phyloP scores from a whole-genome alignment of 2,888 invertebrate genomes.

The Parasteatoda lunata region DNA sequence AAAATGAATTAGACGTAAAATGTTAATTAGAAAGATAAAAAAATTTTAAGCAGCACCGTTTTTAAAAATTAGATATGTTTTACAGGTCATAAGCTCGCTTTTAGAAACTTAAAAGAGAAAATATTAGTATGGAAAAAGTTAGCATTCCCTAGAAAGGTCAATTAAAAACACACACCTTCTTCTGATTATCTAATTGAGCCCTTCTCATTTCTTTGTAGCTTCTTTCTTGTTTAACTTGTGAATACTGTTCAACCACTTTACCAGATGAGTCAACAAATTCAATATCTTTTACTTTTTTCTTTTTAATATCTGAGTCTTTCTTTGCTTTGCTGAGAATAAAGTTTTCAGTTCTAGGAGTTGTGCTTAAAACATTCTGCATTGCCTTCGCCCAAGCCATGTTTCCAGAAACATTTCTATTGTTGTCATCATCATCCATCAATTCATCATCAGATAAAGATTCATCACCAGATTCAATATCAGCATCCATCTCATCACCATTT shows the following conservation, averaged over 20 bases:
- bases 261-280: slow-evolving; percentile 75
- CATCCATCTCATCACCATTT: neutral
- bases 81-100: no score
- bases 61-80: no score
- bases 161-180: slow-evolving; percentile 17
- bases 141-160: no score
- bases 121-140: no score
- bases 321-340: slow-evolving; percentile 87
- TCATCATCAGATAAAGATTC: slow-evolving; percentile 72
- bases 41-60: no score
- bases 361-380: slow-evolving; percentile 84
- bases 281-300: slow-evolving; percentile 77
- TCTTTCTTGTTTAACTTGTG: slow-evolving; percentile 71
- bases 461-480: neutral
- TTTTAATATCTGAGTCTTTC: slow-evolving; percentile 75
- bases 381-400: slow-evolving; percentile 86
- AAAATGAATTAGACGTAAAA: no score
- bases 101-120: no score
- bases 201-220: slow-evolving; percentile 64
- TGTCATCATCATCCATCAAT: neutral
- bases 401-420: slow-evolving; percentile 70
- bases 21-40: no score
- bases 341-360: slow-evolving; percentile 84
- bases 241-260: slow-evolving; percentile 70
- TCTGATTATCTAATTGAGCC: slow-evolving; percentile 43